Conservation (phyloP, 2,888 invertebrate genomes). For the Blomia tropicalis region DNA sequence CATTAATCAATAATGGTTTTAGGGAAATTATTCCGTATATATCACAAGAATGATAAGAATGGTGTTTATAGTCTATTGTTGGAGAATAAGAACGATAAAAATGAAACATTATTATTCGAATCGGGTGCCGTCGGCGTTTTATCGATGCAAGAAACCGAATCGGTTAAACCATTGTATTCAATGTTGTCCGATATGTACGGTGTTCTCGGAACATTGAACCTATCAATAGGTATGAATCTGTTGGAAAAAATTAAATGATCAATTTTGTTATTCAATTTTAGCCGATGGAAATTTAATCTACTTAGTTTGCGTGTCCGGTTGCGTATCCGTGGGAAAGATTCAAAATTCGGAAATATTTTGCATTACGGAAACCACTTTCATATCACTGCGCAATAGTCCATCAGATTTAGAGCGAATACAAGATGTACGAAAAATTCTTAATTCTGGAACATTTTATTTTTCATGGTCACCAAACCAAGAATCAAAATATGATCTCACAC, state of each 20-base stretch:
- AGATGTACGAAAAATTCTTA: conserved; percentile 47
- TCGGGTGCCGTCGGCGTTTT: conserved; percentile 75
- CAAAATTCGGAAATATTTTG: conserved; percentile 85
- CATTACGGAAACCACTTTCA: conserved; percentile 76
- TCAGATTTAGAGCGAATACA: conserved; percentile 37
- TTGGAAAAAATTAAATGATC: neutral
- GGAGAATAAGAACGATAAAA: conserved; percentile 63
- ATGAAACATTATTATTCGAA: conserved; percentile 73
- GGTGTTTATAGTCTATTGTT: conserved; percentile 75
- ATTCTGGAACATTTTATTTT: conserved; percentile 98
- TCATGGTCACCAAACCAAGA: conserved; percentile 47
- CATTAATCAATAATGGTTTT: conserved; percentile 83
- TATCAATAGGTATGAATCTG: conserved; percentile 48
- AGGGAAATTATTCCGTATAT: conserved; percentile 77
- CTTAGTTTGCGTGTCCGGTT: conserved; percentile 82
- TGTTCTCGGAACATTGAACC: conserved; percentile 77
- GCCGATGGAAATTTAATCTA: conserved; percentile 42
- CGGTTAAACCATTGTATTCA: conserved; percentile 68
- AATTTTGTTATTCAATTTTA: conserved; percentile 35
- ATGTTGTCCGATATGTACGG: conserved; percentile 89
- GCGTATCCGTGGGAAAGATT: conserved; percentile 88
- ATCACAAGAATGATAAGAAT: conserved; percentile 69
- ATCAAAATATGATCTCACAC: conserved; percentile 67
- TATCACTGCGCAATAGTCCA: conserved; percentile 48
- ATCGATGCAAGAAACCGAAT: conserved; percentile 67